phyloP scores from a whole-genome alignment of 2,888 invertebrate genomes.

The Diloba caeruleocephala region DNA sequence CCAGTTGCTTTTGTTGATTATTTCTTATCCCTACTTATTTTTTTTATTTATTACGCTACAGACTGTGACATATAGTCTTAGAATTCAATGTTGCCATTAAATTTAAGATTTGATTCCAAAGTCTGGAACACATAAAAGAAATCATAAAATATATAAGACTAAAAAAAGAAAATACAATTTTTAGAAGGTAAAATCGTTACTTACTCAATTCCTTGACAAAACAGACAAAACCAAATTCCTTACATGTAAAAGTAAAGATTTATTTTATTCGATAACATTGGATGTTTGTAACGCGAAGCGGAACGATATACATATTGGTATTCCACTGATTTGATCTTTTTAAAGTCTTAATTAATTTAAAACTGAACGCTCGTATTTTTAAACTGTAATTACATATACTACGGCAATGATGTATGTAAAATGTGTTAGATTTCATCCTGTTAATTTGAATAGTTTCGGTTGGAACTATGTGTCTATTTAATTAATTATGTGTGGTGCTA shows the following conservation, averaged over 20 bases:
- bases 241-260: conserved; percentile 38
- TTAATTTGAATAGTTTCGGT: conserved; percentile 40
- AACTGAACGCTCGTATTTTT: conserved; percentile 60
- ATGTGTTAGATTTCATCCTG: conserved; percentile 6
- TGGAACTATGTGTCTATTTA: conserved; percentile 44
- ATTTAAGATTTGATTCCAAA: no score
- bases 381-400: conserved; percentile 45
- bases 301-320: conserved; percentile 48
- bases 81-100: no score
- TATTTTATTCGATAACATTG: conserved; percentile 56
- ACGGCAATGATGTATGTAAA: conserved; percentile 14
- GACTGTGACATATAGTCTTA: no score
- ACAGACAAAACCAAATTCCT: conserved; percentile 12
- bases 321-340: conserved; percentile 47
- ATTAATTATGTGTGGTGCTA: conserved; percentile 41
- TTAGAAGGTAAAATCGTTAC: no score
- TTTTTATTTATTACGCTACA: no score
- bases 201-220: background rate
- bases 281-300: conserved; percentile 46
- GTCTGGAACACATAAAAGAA: no score
- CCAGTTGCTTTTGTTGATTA: no score
- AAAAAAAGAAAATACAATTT: background rate
- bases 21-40: no score
- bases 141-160: no score
- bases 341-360: conserved; percentile 77